Percentiles rank a stretch among this genome's conserved stretches.
Conservation (phyloP, 2,888 invertebrate species). For the Acanthosoma haemorrhoidale region DNA sequence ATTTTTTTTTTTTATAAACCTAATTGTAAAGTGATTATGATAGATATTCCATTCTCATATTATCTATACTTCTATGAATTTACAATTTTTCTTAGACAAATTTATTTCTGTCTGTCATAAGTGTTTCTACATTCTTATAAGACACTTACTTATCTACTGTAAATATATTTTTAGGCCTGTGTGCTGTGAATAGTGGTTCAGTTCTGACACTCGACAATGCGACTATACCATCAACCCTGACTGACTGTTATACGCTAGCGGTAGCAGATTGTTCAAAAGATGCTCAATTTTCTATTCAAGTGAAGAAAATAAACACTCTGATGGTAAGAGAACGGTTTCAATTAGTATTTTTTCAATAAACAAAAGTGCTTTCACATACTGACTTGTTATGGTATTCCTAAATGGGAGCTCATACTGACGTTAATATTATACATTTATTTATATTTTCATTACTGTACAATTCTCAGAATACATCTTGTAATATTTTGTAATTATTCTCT, state of each 20-base stretch:
- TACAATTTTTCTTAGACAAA: background rate
- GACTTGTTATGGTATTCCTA: too few relatives aligned
- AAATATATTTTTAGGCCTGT: constrained; percentile 40
- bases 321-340: constrained; percentile 41
- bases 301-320: constrained; percentile 39
- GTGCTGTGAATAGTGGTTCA: constrained; percentile 42
- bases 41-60: background rate
- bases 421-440: too few relatives aligned
- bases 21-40: background rate
- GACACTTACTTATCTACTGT: too few relatives aligned
- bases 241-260: constrained; percentile 42
- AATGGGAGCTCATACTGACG: too few relatives aligned
- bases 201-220: constrained; percentile 43
- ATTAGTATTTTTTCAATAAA: too few relatives aligned
- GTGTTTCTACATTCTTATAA: too few relatives aligned
- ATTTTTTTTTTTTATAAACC: background rate
- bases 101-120: too few relatives aligned
- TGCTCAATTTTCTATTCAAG: constrained; percentile 42
- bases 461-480: too few relatives aligned
- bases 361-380: too few relatives aligned
- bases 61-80: background rate
- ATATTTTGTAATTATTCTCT: too few relatives aligned
- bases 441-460: too few relatives aligned
- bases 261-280: constrained; percentile 43
- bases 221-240: constrained; percentile 36